Evolutionary conservation across 2,797 vertebrate species (phyloP).

Genomic region (Carcharodon carcharias): DNA sequence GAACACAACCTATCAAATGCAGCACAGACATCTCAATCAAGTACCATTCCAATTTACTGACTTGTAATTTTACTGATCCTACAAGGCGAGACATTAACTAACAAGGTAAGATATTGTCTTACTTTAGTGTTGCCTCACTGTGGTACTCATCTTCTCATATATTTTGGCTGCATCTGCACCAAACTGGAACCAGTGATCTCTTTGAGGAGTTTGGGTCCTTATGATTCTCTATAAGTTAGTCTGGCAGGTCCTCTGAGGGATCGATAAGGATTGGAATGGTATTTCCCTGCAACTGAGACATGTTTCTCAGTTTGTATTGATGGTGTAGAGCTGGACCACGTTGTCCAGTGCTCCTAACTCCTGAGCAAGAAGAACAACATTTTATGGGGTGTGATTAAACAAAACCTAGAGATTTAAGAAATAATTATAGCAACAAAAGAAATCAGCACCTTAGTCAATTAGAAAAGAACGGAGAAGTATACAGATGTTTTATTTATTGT

Average conservation of each 20-base stretch:
- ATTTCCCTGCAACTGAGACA: background rate
- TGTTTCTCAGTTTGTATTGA: background rate
- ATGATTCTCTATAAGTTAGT: background rate
- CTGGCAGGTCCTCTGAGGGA: background rate
- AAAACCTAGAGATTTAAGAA: background rate
- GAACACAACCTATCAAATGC: background rate
- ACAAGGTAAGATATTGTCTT: background rate
- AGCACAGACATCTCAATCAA: background rate
- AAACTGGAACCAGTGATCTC: background rate
- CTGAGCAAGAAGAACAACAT: background rate
- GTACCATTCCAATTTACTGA: background rate
- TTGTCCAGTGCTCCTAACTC: background rate
- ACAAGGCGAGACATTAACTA: background rate
- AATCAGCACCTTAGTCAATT: too few relatives aligned
- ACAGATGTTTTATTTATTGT: too few relatives aligned
- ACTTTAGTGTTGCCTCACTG: background rate
- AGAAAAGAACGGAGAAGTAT: too few relatives aligned
- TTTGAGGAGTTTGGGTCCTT: background rate
- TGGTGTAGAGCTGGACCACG: background rate
- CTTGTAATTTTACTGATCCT: background rate
- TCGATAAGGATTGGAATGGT: background rate
- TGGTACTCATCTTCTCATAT: too few relatives aligned
- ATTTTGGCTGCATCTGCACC: too few relatives aligned
- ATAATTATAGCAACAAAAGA: too few relatives aligned
- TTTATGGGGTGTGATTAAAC: background rate